Evolutionary conservation across 2,888 invertebrate species (phyloP).

Genomic region (Gandaritis pyraliata): DNA sequence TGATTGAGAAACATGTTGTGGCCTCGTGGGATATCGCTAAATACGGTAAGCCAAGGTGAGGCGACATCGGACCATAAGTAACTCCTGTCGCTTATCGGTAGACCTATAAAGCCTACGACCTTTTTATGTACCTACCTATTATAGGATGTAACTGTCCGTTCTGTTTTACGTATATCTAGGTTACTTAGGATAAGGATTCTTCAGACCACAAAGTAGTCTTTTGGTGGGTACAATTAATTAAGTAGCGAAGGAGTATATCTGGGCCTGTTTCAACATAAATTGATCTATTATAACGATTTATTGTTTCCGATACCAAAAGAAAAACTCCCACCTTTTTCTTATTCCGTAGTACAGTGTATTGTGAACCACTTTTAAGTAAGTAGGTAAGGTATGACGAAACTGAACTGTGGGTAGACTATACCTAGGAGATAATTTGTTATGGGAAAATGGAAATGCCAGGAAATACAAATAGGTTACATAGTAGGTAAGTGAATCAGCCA

Average conservation of each 20-base stretch:
- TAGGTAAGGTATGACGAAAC: constrained; percentile 47
- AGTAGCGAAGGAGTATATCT: not conserved
- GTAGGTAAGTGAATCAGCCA: constrained; percentile 28
- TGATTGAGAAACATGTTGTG: constrained; percentile 65
- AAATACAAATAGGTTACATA: constrained; percentile 35
- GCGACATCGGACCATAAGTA: constrained; percentile 67
- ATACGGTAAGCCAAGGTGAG: constrained; percentile 75
- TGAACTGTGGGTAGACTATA: constrained; percentile 26
- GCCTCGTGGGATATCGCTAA: constrained; percentile 76
- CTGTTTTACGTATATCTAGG: constrained; percentile 29
- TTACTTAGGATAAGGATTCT: not conserved
- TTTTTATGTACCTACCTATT: constrained; percentile 39
- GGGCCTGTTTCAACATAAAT: constrained; percentile 33
- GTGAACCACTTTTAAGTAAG: constrained; percentile 34
- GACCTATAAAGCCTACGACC: constrained; percentile 45
- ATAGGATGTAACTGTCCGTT: constrained; percentile 34
- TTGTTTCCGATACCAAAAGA: constrained; percentile 43
- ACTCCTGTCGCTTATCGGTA: constrained; percentile 52
- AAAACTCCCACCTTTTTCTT: constrained; percentile 53
- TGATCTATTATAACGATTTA: constrained; percentile 33
- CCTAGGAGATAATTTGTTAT: constrained; percentile 28
- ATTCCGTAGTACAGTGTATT: constrained; percentile 35
- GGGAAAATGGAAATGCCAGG: constrained; percentile 31
- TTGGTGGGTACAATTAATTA: not conserved
- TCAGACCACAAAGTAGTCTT: too few relatives aligned